phyloP scores from a whole-genome alignment of 2,888 invertebrate genomes.

The Lepidochrysops patricia region DNA sequence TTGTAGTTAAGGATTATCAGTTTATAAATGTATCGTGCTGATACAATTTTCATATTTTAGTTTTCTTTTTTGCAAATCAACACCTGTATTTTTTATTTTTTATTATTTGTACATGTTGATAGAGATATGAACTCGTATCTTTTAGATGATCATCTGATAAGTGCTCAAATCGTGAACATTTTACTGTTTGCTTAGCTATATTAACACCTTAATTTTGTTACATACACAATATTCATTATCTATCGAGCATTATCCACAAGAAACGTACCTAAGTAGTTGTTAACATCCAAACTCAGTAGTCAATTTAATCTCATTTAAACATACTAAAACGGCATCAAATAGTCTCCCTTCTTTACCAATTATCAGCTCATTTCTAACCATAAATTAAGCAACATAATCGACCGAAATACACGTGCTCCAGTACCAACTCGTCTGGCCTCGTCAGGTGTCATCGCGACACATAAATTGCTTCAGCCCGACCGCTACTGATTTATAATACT shows the following conservation, averaged over 20 bases:
- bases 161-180: not conserved
- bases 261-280: not conserved
- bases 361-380: not conserved
- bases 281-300: not conserved
- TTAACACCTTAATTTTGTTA: too few relatives aligned
- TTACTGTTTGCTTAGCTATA: not conserved
- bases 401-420: not conserved
- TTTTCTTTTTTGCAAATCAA: not conserved
- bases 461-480: not conserved
- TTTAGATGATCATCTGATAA: too few relatives aligned
- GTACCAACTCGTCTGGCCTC: not conserved
- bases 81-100: not conserved
- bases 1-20: slow-evolving; percentile 1
- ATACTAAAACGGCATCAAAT: not conserved
- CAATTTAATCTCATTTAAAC: not conserved
- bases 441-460: not conserved
- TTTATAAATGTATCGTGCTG: not conserved
- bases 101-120: too few relatives aligned
- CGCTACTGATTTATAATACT: slow-evolving; percentile 2
- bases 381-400: not conserved
- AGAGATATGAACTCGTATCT: too few relatives aligned
- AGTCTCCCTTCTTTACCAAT: not conserved
- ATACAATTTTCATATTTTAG: not conserved
- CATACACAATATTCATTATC: too few relatives aligned
- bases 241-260: too few relatives aligned